These are phyloP conservation scores for Leptocoma aspasia DNA, from an alignment of 2,113 vertebrate genomes.

Conservation along the genomic window DNA sequence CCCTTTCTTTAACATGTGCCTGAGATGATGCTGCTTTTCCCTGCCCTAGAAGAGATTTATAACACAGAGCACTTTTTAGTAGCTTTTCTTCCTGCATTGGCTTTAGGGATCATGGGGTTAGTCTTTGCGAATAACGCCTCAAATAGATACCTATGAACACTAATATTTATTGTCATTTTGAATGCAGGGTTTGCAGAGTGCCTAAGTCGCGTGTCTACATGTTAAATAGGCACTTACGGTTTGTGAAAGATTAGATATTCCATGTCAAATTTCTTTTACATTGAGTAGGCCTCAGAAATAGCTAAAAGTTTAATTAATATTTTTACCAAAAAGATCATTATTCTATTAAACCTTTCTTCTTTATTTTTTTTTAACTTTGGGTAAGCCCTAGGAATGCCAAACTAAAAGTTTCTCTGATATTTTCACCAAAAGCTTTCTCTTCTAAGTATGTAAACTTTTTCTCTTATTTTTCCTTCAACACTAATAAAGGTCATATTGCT, in stretches of 20 bases:
- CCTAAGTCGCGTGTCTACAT: background rate
- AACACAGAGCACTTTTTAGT: background rate
- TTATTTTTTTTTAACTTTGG: background rate
- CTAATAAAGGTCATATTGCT: constrained; percentile 32
- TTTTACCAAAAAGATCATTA: background rate
- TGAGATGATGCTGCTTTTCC: background rate
- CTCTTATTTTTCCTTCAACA: background rate
- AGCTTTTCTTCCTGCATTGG: background rate
- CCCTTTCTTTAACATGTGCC: background rate
- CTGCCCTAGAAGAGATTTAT: background rate
- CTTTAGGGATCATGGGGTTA: background rate
- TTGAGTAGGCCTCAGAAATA: background rate
- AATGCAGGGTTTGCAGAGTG: background rate
- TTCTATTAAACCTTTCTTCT: background rate
- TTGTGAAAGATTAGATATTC: background rate
- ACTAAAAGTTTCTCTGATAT: background rate
- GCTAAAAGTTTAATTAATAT: background rate
- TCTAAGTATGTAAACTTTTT: background rate
- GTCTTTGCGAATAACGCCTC: fast-evolving
- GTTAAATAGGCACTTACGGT: background rate
- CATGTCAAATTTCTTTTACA: background rate
- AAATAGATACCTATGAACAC: background rate
- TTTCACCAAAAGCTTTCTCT: background rate
- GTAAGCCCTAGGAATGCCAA: background rate
- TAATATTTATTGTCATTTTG: background rate